Evolutionary conservation across 92 coral and sea anemone species (phyloP), one percentile per base, ranked within the genome.

Genomic region (Montipora capitata): DNA sequence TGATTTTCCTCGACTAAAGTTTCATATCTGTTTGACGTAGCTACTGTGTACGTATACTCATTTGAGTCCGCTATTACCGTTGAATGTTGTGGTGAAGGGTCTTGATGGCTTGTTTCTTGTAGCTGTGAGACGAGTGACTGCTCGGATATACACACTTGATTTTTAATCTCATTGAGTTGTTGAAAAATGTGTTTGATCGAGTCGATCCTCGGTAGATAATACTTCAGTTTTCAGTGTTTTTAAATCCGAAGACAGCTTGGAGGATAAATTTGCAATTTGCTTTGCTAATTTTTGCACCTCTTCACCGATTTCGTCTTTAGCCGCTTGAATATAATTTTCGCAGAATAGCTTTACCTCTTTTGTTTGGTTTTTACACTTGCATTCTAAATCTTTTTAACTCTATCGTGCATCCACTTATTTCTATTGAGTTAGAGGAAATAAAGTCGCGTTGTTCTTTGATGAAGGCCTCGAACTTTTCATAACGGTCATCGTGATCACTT

Each of bases 31-130:
- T 27, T 27, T 27, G 35, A 27, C 35, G 35, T 27, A 27, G 35
- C 35, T 27, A 27, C 35, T 27, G 35, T 27, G 35, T 27, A 27
- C 35, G 35, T 27, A 27, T 27, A 69, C 74, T 69, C 74, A 69
- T 69, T 39, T 69, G 74, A 41, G 74, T 69, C 54, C 44, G 54
- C 74, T 40, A 39, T 12, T 69, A 69, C 49, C n/a, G 17, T 39
- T 39, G 74, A 38, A 38, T 3, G 74, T 38, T 69, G 74, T 69
- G 17, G 49, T 38, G 49, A 10, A 62, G 68, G 14, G 74, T 69
- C 74, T 69, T 69, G 74, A 9, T 69, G 74, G 74, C 74, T 69
- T 69, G 74, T 69, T 69, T 69, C 74, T 39, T 39, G 49, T 69
- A 69, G 49, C 74, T 69, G 74, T 69, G 38, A 35, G 48, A 69